These are phyloP conservation scores for Epinotia demarniana DNA, from an alignment of 2,888 invertebrate species.

Conservation along the genomic window DNA sequence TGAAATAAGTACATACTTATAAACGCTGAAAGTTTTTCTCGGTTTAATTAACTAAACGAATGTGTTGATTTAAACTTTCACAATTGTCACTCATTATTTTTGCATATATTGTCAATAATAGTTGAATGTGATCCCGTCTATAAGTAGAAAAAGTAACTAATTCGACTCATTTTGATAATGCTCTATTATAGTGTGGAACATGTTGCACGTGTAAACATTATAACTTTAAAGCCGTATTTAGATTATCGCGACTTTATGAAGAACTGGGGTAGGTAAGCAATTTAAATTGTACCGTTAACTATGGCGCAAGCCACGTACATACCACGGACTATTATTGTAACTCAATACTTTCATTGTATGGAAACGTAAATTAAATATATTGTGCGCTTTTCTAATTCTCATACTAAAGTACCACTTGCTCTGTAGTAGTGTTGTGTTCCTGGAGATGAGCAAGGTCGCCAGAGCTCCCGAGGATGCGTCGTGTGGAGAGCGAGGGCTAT, in stretches of 20 bases:
- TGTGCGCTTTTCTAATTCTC: background rate
- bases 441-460: too few relatives aligned
- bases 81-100: too few relatives aligned
- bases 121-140: background rate
- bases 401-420: too few relatives aligned
- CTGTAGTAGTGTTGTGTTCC: too few relatives aligned
- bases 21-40: background rate
- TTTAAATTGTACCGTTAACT: constrained; percentile 12
- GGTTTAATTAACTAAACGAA: too few relatives aligned
- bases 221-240: background rate
- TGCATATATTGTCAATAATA: too few relatives aligned
- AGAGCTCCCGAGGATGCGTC: too few relatives aligned
- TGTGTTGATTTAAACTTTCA: too few relatives aligned
- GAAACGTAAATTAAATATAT: background rate
- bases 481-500: too few relatives aligned
- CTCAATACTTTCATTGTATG: constrained; percentile 1
- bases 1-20: too few relatives aligned
- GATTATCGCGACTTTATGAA: constrained; percentile 4
- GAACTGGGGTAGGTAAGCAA: constrained; percentile 11
- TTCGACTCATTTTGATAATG: too few relatives aligned
- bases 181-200: background rate
- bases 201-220: background rate
- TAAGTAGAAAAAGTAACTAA: background rate
- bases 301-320: constrained; percentile 1
- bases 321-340: background rate